Evolutionary conservation across 2,113 vertebrate genomes (phyloP).

Genomic region (Macquaria australasica): DNA sequence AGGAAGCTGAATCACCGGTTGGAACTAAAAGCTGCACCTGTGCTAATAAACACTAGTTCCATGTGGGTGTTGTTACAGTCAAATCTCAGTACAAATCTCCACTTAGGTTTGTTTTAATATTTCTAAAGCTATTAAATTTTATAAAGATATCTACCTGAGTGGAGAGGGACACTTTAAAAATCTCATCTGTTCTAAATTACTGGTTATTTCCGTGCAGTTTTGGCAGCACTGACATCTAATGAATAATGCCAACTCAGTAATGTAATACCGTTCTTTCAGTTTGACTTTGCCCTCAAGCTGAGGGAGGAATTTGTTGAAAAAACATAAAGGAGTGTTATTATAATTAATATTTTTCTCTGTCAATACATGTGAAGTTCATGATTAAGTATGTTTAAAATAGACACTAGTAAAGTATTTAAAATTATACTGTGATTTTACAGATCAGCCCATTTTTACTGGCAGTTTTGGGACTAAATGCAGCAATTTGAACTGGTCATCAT

Average conservation of each 20-base stretch:
- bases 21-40: slow-evolving; percentile 23
- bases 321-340: background rate
- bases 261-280: background rate
- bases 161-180: background rate
- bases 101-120: background rate
- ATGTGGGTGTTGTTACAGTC: background rate
- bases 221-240: background rate
- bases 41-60: slow-evolving; percentile 19
- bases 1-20: slow-evolving; percentile 21
- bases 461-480: background rate
- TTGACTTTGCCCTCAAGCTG: background rate
- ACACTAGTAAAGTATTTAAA: background rate
- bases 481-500: no score
- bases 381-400: background rate
- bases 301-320: background rate
- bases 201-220: background rate
- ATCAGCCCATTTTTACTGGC: background rate
- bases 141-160: background rate
- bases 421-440: background rate
- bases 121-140: background rate
- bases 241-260: background rate
- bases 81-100: background rate
- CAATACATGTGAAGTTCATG: background rate
- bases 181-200: slow-evolving; percentile 15
- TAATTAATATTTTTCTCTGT: background rate